Base-by-base conservation (phyloP, 2,888 invertebrate species). In the Drosophila dives region DNA sequence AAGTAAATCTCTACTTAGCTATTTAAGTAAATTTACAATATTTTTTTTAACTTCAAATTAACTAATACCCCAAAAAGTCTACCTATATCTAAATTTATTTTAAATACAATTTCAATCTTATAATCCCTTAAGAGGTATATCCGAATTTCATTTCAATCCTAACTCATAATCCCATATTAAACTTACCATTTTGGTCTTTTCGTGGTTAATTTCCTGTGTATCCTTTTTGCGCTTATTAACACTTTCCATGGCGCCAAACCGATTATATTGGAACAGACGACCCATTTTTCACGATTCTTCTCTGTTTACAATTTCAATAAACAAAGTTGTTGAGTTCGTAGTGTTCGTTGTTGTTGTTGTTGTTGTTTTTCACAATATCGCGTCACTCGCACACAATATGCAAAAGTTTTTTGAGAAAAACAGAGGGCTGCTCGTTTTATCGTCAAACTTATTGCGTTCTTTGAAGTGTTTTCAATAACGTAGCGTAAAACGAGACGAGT, bases 191-290 rank as follows among this genome's bases (percentile, higher is more conserved):
- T 85, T 81, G 17, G 75, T 74, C 56, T 83, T 86, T 29, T 72
- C 78, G 11, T 81, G 78, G 33, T 70, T 45, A 48, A 80, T 90
- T n/a, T 64, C 67, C 45, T 71, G 76, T 17, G 81, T 83, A 88
- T 88, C 88, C 90, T 90, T 86, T 79, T 83, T 86, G 69, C 78
- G 80, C 51, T 89, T 85, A 59, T 81, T 87, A 49, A 64, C 64
- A 40, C 71, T 84, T 68, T 89, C 86, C 67, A 77, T 72, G 77
- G 82, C 83, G 72, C 81, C 90, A 72, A 91, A 92, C 64, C 91
- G 91, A 78, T 92, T 91, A 59, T 92, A 91, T 70, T 92, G 91
- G 73, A 92, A 92, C 12, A 91, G 81, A 60, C 92, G 91, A 75
- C 92, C 92, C 91, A 91, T 92, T 81, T 74, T 81, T 12, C 29